Evolutionary conservation across 2,888 invertebrate genomes (phyloP), one percentile per base, ranked within the genome.

Genomic region (Drosophila longiperda): DNA sequence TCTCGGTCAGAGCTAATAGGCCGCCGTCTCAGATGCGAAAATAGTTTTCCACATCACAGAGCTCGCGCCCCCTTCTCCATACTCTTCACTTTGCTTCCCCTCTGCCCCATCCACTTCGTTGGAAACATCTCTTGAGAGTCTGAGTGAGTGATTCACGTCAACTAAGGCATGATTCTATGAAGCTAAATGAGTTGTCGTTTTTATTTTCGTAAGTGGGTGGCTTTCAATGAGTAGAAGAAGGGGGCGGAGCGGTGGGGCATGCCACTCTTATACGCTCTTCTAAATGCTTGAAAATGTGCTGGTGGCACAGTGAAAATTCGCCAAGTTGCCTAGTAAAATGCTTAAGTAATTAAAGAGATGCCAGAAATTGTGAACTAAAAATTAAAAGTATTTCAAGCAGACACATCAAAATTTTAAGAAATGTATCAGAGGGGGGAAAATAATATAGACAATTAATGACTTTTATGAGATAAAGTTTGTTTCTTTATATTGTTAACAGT

Each of bases 111-210:
- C 29, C 17, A 54, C 12, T 15, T 55, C 57, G 32, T 45, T 54
- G 66, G 62, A 54, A 61, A 63, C 76, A 66, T 72, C 77, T 71
- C 74, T 76, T 73, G 81, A 80, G 78, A 78, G 71, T 42, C 80
- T 85, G 76, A 87, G 83, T 87, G 87, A 87, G 87, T 89, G 87
- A 87, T 87, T 87, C 89, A 89, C 80, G 89, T 87, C 87, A 87
- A 85, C 83, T 78, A 79, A 82, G 80, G 87, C 87, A 88, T 87
- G 82, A 83, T 82, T 86, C 87, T 86, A 72, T 80, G 84, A 61
- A 88, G 74, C 89, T 88, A 88, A 86, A 86, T 88, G 82, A 86
- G 85, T 85, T 85, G 89, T 87, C 80, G 84, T 75, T 83, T 70
- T 86, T 82, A 58, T 74, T 82, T 73, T 74, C 57, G 34, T 64